Percentiles rank a stretch among this genome's conserved stretches.
Conservation (phyloP, 2,888 invertebrate genomes). For the Ctenicera cuprea region DNA sequence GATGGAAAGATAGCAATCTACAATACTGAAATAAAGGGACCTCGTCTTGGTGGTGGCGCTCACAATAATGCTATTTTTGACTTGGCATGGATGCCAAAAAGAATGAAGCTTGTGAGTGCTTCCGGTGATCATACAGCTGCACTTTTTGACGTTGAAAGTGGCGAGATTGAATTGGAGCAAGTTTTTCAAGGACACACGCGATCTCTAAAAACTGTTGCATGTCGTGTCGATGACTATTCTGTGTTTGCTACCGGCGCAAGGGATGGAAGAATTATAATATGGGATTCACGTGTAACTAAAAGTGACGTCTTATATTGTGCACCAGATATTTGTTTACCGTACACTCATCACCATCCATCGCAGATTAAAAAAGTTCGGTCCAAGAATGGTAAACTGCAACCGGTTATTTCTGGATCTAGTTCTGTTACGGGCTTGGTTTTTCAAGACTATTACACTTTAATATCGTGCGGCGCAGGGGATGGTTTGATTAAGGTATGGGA, state of each 20-base stretch:
- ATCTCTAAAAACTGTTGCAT: slow-evolving; percentile 89
- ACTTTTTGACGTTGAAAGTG: slow-evolving; percentile 82
- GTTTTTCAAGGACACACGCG: slow-evolving; percentile 86
- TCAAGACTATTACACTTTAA: slow-evolving; percentile 85
- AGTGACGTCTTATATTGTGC: slow-evolving; percentile 70
- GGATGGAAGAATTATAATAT: slow-evolving; percentile 90
- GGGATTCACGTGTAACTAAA: slow-evolving; percentile 81
- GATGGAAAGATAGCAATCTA: slow-evolving; percentile 84
- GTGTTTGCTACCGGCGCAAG: slow-evolving; percentile 92
- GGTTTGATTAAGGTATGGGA: slow-evolving; percentile 91
- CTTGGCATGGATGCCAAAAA: slow-evolving; percentile 87
- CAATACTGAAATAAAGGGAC: slow-evolving; percentile 64
- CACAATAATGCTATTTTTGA: slow-evolving; percentile 95
- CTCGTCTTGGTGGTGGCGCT: slow-evolving; percentile 74
- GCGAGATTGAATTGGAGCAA: slow-evolving; percentile 71
- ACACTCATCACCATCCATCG: slow-evolving; percentile 78
- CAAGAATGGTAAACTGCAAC: slow-evolving; percentile 53
- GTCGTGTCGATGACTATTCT: slow-evolving; percentile 80
- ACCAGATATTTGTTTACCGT: slow-evolving; percentile 83
- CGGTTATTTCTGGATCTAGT: slow-evolving; percentile 75
- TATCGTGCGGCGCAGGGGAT: slow-evolving; percentile 92
- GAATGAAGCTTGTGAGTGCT: slow-evolving; percentile 87
- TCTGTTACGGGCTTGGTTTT: slow-evolving; percentile 90
- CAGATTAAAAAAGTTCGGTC: slow-evolving; percentile 75
- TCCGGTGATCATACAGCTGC: slow-evolving; percentile 90